Base-by-base conservation (phyloP, 92 coral and sea anemone genomes). In the Palythoa grandiflora region DNA sequence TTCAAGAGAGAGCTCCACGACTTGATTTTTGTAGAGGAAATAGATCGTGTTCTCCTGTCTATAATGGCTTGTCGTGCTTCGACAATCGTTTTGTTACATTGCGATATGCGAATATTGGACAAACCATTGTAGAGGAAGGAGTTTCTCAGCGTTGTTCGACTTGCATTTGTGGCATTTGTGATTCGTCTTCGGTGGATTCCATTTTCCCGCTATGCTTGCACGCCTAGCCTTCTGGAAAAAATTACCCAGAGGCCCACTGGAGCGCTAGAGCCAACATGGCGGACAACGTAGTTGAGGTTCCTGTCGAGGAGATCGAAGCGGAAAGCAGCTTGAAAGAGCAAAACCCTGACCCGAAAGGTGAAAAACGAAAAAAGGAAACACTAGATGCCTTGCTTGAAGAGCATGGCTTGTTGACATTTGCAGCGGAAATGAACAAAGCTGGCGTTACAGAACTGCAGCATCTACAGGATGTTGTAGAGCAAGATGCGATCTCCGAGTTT, bases 81-180 rank as follows among this genome's bases (percentile, higher is more conserved):
- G 21, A 68, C 48, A 73, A 88, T 66, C 37, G 77, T 88, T 78
- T 72, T 81, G 83, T 88, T 83, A 70, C 91, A 88, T 83, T 74
- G 80, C 47, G 84, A 83, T 38, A 88, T 88, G 39, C 91, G 80
- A 70, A 88, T 38, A 68, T 73, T 73, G 52, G 91, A 48, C 76
- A 88, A 88, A 68, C 88, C 91, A 70, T 80, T 38, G 60, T 86
- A 88, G 76, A 81, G 79, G 72, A 68, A 73, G 75, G 91, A 72
- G 74, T 88, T 88, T 88, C 88, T 83, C 68, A 71, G 91, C 88
- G n/a, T 88, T 81, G 91, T 71, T 88, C 88, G 74, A 80, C 88
- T 83, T 3, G 74, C 74, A 83, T 88, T 59, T 53, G 75, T 51
- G 57, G 73, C 86, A 61, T 50, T 80, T 16, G 79, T 50, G 79